phyloP scores from a whole-genome alignment of 1,140 invertebrate genomes.

The Scaptomyza pallida region DNA sequence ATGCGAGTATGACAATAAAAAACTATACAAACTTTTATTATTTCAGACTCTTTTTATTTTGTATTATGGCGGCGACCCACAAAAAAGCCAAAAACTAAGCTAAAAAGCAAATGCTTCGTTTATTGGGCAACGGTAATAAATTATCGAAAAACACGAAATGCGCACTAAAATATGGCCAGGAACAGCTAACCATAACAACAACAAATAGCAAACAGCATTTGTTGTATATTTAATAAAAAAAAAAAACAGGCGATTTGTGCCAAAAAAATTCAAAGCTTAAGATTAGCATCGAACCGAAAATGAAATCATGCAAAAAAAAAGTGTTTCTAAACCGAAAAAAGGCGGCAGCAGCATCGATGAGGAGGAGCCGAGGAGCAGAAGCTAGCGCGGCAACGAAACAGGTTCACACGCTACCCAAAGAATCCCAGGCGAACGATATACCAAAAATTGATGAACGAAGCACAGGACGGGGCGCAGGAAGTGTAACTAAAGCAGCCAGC shows the following conservation, averaged over 20 bases:
- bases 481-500: constrained; percentile 50
- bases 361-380: constrained; percentile 8
- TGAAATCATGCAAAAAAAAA: constrained; percentile 57
- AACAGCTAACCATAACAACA: constrained; percentile 32
- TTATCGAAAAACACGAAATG: constrained; percentile 81
- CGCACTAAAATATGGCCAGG: constrained; percentile 57
- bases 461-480: constrained; percentile 53
- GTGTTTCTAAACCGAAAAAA: constrained; percentile 22
- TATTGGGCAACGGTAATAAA: constrained; percentile 82
- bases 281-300: constrained; percentile 69
- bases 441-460: constrained; percentile 22
- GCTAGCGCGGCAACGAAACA: constrained; percentile 51
- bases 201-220: constrained; percentile 44
- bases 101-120: constrained; percentile 42
- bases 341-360: constrained; percentile 20
- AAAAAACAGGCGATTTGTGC: constrained; percentile 52
- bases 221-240: constrained; percentile 55
- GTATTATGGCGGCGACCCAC: constrained; percentile 29
- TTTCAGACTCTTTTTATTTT: constrained; percentile 13
- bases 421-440: constrained; percentile 22
- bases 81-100: constrained; percentile 28
- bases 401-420: constrained; percentile 77
- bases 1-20: constrained; percentile 71
- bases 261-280: constrained; percentile 62
- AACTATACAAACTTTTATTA: constrained; percentile 52